phyloP scores from a whole-genome alignment of 2,888 invertebrate species.

The Tortrix viridana region DNA sequence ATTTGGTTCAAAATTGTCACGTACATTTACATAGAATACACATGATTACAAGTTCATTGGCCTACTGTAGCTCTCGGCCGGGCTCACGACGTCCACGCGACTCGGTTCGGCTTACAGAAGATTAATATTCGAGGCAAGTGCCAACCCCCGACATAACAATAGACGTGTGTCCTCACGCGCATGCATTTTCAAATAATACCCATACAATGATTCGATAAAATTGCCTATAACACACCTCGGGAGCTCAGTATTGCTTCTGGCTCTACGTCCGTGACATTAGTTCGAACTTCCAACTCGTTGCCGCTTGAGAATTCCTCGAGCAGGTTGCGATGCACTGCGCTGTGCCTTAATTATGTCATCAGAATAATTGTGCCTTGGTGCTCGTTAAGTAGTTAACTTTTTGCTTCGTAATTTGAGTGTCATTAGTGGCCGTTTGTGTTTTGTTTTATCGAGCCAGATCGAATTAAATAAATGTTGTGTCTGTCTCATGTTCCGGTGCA shows the following conservation, averaged over 20 bases:
- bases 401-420: constrained; percentile 39
- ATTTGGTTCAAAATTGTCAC: neutral
- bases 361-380: constrained; percentile 39
- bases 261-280: constrained; percentile 55
- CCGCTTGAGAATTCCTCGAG: neutral
- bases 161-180: constrained; percentile 69
- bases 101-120: constrained; percentile 66
- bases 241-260: constrained; percentile 67
- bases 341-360: constrained; percentile 45
- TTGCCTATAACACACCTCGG: constrained; percentile 67
- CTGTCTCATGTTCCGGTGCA: neutral
- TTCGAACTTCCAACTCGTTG: constrained; percentile 9
- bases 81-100: constrained; percentile 55
- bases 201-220: constrained; percentile 81
- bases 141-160: constrained; percentile 74
- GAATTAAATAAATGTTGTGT: constrained; percentile 1
- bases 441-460: constrained; percentile 23
- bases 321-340: constrained; percentile 36
- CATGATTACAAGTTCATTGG: constrained; percentile 62
- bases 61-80: constrained; percentile 61
- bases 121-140: constrained; percentile 80
- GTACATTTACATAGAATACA: neutral
- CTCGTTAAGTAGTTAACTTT: constrained; percentile 48
- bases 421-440: constrained; percentile 42
- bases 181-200: constrained; percentile 82